phyloP scores from a whole-genome alignment of 2,888 invertebrate species.

The Chymomyza fuscimana region DNA sequence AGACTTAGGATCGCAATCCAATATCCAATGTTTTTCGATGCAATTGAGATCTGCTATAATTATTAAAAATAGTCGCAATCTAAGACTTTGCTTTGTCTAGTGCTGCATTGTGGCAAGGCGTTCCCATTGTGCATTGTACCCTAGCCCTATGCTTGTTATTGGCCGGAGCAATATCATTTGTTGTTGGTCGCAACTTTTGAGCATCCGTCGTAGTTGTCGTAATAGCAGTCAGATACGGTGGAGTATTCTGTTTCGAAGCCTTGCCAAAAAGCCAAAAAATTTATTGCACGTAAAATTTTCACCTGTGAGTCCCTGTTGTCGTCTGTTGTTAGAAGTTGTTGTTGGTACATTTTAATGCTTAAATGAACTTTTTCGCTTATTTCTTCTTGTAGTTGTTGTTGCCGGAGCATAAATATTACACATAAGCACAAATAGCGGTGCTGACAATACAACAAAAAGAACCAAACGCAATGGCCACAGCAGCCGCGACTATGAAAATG shows the following conservation, averaged over 20 bases:
- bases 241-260: neutral
- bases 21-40: no score
- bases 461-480: constrained; percentile 15
- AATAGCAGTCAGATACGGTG: neutral
- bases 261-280: constrained; percentile 58
- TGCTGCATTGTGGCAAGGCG: neutral
- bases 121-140: neutral
- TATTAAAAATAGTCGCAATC: no score
- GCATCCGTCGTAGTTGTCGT: constrained; percentile 25
- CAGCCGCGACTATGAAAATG: constrained; percentile 7
- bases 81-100: neutral
- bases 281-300: constrained; percentile 66
- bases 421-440: constrained; percentile 35
- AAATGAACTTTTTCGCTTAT: constrained; percentile 50
- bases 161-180: constrained; percentile 23
- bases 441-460: constrained; percentile 23
- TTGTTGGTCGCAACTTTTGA: constrained; percentile 29
- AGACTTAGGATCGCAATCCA: no score
- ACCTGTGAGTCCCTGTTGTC: constrained; percentile 44
- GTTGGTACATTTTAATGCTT: constrained; percentile 48
- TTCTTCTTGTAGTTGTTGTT: constrained; percentile 9
- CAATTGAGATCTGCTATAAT: no score
- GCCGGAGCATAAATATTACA: constrained; percentile 32
- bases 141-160: neutral
- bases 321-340: neutral